phyloP scores from a whole-genome alignment of 2,797 vertebrate genomes.

The Channa striata region DNA sequence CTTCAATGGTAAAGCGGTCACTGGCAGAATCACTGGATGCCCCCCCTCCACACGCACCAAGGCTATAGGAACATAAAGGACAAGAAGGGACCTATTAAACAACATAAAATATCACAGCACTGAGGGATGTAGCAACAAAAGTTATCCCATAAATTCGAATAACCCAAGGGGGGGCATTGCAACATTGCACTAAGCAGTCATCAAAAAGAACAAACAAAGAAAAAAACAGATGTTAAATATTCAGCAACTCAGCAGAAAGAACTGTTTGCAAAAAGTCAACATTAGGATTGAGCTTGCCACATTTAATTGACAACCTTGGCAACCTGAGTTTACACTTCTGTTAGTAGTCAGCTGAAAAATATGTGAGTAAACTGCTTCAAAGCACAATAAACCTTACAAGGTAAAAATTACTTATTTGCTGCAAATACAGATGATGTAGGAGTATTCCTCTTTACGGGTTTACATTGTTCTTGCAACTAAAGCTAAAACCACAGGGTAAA shows the following conservation, averaged over 20 bases:
- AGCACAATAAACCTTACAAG: conserved; percentile 57
- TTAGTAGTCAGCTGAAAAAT: conserved; percentile 71
- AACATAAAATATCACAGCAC: conserved; percentile 6
- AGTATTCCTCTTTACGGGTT: too few relatives aligned
- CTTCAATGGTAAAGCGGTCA: conserved; percentile 97
- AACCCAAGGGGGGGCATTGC: not conserved
- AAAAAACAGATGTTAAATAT: conserved; percentile 6
- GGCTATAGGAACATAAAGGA: conserved; percentile 74
- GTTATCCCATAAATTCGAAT: not conserved
- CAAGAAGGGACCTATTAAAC: conserved; percentile 32
- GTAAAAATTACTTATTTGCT: not conserved
- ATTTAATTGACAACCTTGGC: conserved; percentile 26
- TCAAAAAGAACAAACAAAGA: conserved; percentile 16
- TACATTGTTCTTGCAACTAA: too few relatives aligned
- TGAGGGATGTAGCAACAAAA: conserved; percentile 24
- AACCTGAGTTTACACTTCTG: conserved; percentile 38
- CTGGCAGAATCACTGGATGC: conserved; percentile 90
- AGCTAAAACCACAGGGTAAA: too few relatives aligned
- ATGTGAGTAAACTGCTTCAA: conserved; percentile 50
- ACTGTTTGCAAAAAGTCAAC: conserved; percentile 26
- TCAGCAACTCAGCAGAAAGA: conserved; percentile 27
- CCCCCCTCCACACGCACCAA: conserved; percentile 91
- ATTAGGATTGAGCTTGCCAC: conserved; percentile 23
- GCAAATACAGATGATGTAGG: too few relatives aligned
- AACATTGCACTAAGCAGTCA: conserved; percentile 25